phyloP scores from a whole-genome alignment of 2,888 invertebrate genomes.

The Apotomis capreana region DNA sequence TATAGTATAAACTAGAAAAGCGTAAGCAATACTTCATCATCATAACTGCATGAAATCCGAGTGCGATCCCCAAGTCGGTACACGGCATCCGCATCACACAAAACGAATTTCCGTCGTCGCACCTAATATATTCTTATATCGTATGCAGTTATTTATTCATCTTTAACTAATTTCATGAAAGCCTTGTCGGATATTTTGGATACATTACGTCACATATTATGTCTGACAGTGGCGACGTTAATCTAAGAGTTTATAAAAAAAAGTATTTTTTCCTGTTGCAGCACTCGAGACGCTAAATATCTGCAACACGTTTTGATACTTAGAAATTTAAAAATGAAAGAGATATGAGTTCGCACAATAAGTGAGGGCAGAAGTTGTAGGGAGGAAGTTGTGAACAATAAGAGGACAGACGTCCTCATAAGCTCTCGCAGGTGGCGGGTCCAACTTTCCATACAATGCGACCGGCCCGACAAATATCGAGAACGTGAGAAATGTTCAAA shows the following conservation, averaged over 20 bases:
- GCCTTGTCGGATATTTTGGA: conserved; percentile 20
- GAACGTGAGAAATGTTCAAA: conserved; percentile 57
- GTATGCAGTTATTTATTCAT: conserved; percentile 22
- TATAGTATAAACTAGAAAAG: conserved; percentile 67
- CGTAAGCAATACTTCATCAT: conserved; percentile 71
- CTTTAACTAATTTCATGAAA: conserved; percentile 27
- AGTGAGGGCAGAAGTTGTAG: conserved; percentile 58
- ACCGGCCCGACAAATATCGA: conserved; percentile 55
- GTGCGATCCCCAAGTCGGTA: conserved; percentile 37
- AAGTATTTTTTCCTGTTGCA: conserved; percentile 42
- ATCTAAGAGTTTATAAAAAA: conserved; percentile 23
- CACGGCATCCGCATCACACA: conserved; percentile 24
- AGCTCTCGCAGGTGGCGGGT: conserved; percentile 67
- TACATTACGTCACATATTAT: conserved; percentile 7
- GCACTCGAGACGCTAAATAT: conserved; percentile 44
- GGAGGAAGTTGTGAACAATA: conserved; percentile 61
- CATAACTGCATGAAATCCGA: conserved; percentile 57
- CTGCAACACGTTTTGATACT: conserved; percentile 50
- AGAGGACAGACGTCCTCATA: conserved; percentile 60
- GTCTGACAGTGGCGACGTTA: conserved; percentile 11
- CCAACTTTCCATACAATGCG: conserved; percentile 62
- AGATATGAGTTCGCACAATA: conserved; percentile 57
- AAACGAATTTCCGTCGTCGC: conserved; percentile 22
- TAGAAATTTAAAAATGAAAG: conserved; percentile 54
- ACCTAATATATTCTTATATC: conserved; percentile 2